A percentile compares a stretch with the other conserved stretches of the same genome.
Conservation (phyloP, 2,113 vertebrate species). For the Balaeniceps rex region DNA sequence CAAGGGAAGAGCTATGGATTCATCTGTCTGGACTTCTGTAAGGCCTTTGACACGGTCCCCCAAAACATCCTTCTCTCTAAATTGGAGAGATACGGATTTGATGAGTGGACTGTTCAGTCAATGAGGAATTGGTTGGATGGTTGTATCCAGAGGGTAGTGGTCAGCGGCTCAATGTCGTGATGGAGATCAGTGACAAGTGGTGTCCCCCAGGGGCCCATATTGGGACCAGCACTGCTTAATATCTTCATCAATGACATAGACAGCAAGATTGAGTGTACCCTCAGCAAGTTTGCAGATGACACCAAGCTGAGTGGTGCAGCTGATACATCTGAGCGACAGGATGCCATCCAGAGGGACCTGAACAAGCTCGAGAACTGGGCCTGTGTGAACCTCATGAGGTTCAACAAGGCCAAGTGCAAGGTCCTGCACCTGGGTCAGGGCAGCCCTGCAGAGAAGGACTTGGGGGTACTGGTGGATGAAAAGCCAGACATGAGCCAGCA, state of each 20-base stretch:
- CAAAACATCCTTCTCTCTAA: not conserved
- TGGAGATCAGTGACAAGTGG: not conserved
- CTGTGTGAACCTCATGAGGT: not conserved
- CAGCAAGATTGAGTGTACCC: not conserved
- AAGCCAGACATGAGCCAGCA: too few relatives aligned
- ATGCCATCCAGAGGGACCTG: too few relatives aligned
- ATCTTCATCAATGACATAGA: not conserved
- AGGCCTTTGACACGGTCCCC: not conserved
- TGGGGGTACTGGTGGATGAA: not conserved
- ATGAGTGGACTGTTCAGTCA: not conserved
- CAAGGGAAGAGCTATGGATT: not conserved
- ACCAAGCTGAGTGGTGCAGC: not conserved
- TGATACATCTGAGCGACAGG: fast-evolving
- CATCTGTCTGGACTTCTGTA: not conserved
- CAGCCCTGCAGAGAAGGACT: not conserved
- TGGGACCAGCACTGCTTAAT: not conserved
- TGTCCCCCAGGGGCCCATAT: not conserved
- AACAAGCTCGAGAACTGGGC: too few relatives aligned
- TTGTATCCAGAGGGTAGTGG: not conserved
- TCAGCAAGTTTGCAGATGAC: not conserved
- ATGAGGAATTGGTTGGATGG: not conserved
- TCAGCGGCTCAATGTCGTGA: not conserved
- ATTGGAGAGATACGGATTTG: not conserved
- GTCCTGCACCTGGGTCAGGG: not conserved
- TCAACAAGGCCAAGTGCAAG: not conserved